Percentiles rank a stretch among this genome's conserved stretches.
Conservation (phyloP, 2,888 invertebrate genomes). For the Pherbina coryleti region DNA sequence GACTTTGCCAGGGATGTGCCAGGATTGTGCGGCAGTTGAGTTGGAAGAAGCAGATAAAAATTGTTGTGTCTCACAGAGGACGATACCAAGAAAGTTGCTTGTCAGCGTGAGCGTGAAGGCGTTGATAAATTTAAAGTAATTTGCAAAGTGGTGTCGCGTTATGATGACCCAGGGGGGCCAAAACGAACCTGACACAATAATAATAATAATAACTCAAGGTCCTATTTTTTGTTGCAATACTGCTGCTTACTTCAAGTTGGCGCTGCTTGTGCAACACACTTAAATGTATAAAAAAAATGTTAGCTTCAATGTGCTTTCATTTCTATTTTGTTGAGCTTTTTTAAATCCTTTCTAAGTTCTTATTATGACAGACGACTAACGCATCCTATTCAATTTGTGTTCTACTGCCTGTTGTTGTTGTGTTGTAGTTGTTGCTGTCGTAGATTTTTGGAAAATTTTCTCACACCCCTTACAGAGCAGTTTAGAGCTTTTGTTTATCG, state of each 20-base stretch:
- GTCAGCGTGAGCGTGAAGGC: conserved; percentile 11
- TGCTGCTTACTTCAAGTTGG: too few species aligned
- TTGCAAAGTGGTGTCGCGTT: conserved; percentile 23
- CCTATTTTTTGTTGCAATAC: not conserved
- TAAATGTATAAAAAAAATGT: too few species aligned
- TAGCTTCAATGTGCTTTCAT: not conserved
- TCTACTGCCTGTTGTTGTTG: too few species aligned
- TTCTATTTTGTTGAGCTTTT: not conserved
- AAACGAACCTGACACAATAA: not conserved
- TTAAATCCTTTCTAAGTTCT: not conserved
- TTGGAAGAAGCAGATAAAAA: not conserved
- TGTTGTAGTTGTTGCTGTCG: too few species aligned
- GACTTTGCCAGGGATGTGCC: too few species aligned
- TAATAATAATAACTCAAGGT: not conserved
- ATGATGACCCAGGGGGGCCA: not conserved
- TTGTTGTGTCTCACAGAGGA: not conserved
- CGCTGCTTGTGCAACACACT: too few species aligned
- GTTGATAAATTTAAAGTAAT: conserved; percentile 33
- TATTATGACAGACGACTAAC: too few species aligned
- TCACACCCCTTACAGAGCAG: not conserved
- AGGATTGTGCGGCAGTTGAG: not conserved
- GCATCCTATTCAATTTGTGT: too few species aligned
- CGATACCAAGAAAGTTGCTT: not conserved
- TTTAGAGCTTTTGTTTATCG: not conserved
- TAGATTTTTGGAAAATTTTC: not conserved